Base-by-base conservation (phyloP, 2,888 invertebrate species). In the Cotesia congregata region DNA sequence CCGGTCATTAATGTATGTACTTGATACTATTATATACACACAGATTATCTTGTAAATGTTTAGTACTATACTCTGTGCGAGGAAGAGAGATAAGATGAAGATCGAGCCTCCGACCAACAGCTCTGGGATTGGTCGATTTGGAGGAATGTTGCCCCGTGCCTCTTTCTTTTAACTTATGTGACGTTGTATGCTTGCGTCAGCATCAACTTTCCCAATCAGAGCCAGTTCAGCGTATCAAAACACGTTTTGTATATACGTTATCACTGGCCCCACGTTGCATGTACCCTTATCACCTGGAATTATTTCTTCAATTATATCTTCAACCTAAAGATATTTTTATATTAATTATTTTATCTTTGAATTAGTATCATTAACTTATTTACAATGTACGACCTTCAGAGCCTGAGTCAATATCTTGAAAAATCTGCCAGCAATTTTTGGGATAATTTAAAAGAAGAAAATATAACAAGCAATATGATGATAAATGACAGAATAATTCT, bases 401-500 rank as follows among this genome's bases (percentile, higher is more conserved):
- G 30, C 30, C 30, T 30, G 30, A 30, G 30, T 30, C 30, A 30
- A 30, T 30, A 30, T 30, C 30, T 30, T 30, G 2, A 30, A 4
- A 0, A 30, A 30, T 30, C 60, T 12, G 60, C 5, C 3, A 59
- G n/a, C n/a, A 59, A 59, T 12, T 59, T 9, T 12, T n/a, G 12
- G 60, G 0, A 59, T 59, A 59, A 59, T n/a, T 12, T 9, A 59
- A n/a, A n/a, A 9, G 60, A 30, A 59, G 60, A 59, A 59, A n/a
- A n/a, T 6, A 62, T 15, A 7, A 15, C 2, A 12, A 62, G 3
- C 12, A 6, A 65, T 9, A 41, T n/a, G 64, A 39, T 61, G 38
- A 72, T 72, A 64, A 41, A 38, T 38, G 41, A 17, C 61, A 64
- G 40, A 72, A 72, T 72, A 73, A 78, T 70, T 75, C 73, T 75